Evolutionary conservation across 2,797 vertebrate genomes (phyloP).

Genomic region (Pseudotriccus pelzelni): DNA sequence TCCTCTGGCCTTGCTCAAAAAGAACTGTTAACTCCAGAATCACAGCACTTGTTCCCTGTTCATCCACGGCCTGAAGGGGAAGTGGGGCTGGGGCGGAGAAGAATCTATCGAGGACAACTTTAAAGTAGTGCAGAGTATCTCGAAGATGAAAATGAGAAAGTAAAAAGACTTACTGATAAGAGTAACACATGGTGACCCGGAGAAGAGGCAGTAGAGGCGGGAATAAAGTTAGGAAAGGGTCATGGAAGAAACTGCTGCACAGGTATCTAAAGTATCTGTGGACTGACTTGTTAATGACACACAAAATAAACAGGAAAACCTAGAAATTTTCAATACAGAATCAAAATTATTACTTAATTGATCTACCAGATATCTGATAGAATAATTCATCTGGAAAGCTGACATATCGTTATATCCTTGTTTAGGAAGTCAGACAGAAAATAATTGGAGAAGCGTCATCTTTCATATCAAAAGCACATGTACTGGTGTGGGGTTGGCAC

Average conservation of each 20-base stretch:
- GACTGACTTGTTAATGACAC: neutral
- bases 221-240: neutral
- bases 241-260: neutral
- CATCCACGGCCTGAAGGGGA: neutral
- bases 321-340: neutral
- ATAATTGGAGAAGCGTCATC: neutral
- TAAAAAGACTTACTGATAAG: neutral
- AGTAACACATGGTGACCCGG: neutral
- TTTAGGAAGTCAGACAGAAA: neutral
- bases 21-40: neutral
- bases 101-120: neutral
- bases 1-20: neutral
- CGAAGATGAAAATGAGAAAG: neutral
- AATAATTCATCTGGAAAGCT: neutral
- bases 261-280: neutral
- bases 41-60: neutral
- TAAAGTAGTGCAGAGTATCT: neutral
- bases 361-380: neutral
- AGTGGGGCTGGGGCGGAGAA: neutral
- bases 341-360: neutral
- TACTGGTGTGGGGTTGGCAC: neutral
- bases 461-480: neutral
- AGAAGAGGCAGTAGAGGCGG: neutral
- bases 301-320: neutral
- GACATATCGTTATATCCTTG: neutral